phyloP scores from a whole-genome alignment of 2,888 invertebrate species.

The Calameuta pallipes region DNA sequence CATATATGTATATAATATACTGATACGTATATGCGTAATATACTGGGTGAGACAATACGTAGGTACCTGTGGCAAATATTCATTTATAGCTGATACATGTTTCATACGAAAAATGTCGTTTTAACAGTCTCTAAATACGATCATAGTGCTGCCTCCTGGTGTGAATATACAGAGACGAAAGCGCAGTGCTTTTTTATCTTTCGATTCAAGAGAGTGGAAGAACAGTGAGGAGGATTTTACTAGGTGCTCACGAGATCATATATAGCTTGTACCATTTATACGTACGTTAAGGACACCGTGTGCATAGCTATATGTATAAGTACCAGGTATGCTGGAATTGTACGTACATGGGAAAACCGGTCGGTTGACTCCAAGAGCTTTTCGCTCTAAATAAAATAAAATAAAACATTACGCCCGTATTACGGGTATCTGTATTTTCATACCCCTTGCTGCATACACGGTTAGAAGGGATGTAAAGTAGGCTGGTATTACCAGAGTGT shows the following conservation, averaged over 20 bases:
- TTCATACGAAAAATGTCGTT: background rate
- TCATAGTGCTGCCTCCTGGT: background rate
- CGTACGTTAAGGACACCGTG: conserved; percentile 11
- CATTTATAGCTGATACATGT: background rate
- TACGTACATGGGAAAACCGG: background rate
- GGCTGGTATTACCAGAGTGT: background rate
- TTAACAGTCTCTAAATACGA: background rate
- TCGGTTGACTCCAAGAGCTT: conserved; percentile 1
- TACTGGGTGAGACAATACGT: too few species aligned
- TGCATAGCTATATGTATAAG: background rate
- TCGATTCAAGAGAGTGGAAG: background rate
- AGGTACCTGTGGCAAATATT: background rate
- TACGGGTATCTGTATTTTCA: conserved; percentile 13
- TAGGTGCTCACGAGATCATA: background rate
- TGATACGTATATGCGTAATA: too few species aligned
- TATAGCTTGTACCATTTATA: conserved; percentile 10
- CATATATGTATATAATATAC: too few species aligned
- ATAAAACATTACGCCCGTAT: conserved; percentile 37
- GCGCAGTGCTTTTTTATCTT: background rate
- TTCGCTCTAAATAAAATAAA: conserved; percentile 43
- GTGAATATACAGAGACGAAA: background rate
- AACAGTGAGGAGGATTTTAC: background rate
- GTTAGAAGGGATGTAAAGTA: background rate
- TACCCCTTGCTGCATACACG: background rate
- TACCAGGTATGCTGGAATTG: background rate